Evolutionary conservation across 1,140 invertebrate species (phyloP).

Genomic region (Drosophila repleta): DNA sequence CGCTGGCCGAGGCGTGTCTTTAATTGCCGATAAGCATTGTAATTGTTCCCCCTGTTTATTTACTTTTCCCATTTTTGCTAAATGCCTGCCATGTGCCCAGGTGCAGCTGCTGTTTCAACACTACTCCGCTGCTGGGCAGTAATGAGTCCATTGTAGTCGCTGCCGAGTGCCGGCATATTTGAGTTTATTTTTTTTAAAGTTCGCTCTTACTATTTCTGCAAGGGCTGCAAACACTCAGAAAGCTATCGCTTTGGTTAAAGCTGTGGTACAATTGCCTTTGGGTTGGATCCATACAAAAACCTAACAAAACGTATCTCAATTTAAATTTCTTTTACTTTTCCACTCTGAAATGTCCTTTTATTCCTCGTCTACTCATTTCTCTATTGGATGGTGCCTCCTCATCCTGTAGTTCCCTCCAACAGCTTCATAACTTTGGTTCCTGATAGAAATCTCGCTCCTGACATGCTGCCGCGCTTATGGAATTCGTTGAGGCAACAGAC

Average conservation of each 20-base stretch:
- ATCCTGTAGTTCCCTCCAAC: not conserved
- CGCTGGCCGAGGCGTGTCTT: slow-evolving; percentile 29
- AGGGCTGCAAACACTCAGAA: not conserved
- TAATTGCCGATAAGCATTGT: slow-evolving; percentile 42
- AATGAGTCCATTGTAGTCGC: slow-evolving; percentile 21
- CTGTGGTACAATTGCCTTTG: no score
- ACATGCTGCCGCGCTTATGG: slow-evolving; percentile 1
- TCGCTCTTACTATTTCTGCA: not conserved
- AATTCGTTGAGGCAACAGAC: slow-evolving; percentile 10
- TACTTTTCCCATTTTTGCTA: slow-evolving; percentile 27
- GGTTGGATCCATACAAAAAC: no score
- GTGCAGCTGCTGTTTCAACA: slow-evolving; percentile 18
- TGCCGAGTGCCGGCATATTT: not conserved
- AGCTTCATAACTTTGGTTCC: not conserved
- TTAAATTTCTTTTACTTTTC: no score
- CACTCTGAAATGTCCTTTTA: no score
- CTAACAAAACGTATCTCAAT: no score
- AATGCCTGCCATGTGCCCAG: slow-evolving; percentile 10
- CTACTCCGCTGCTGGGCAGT: slow-evolving; percentile 4
- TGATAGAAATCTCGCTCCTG: slow-evolving; percentile 11
- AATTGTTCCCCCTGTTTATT: slow-evolving; percentile 58
- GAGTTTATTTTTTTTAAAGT: slow-evolving; percentile 1
- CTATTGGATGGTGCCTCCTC: not conserved
- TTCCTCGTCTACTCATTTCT: not conserved
- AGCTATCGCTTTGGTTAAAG: no score